These are phyloP conservation scores for Darevskia mixta DNA, from an alignment of 2,797 vertebrate species.

Conservation along the genomic window DNA sequence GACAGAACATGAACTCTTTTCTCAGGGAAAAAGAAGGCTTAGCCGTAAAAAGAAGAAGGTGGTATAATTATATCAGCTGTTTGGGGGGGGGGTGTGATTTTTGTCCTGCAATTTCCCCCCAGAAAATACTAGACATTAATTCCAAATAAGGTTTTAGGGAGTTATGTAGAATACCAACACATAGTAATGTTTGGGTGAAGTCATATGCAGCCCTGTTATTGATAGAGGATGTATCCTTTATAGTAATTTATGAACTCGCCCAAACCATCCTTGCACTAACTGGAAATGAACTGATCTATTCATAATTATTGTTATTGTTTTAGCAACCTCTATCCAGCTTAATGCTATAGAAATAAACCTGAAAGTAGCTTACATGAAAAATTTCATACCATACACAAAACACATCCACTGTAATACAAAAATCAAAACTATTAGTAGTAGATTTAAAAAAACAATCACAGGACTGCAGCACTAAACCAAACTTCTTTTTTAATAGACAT, in stretches of 20 bases:
- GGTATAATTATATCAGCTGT: neutral
- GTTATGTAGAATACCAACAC: conserved; percentile 9
- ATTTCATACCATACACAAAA: neutral
- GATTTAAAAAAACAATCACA: neutral
- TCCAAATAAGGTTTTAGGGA: conserved; percentile 5
- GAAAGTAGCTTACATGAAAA: neutral
- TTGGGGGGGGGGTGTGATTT: neutral
- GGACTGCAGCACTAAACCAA: neutral
- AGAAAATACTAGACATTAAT: neutral
- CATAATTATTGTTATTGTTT: neutral
- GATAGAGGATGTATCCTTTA: neutral
- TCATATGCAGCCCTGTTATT: neutral
- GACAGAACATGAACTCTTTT: conserved; percentile 42
- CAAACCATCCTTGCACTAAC: neutral
- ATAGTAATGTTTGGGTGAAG: conserved; percentile 25
- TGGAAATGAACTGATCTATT: neutral
- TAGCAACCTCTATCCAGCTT: neutral
- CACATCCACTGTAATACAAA: neutral
- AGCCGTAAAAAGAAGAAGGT: conserved; percentile 34
- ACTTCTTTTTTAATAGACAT: neutral
- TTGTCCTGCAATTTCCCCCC: neutral
- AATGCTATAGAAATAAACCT: neutral
- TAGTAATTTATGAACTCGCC: neutral
- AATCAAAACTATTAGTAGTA: neutral
- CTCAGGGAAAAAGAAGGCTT: conserved; percentile 49